Evolutionary conservation across 2,888 invertebrate genomes (phyloP).

Genomic region (Stramonita haemastoma): DNA sequence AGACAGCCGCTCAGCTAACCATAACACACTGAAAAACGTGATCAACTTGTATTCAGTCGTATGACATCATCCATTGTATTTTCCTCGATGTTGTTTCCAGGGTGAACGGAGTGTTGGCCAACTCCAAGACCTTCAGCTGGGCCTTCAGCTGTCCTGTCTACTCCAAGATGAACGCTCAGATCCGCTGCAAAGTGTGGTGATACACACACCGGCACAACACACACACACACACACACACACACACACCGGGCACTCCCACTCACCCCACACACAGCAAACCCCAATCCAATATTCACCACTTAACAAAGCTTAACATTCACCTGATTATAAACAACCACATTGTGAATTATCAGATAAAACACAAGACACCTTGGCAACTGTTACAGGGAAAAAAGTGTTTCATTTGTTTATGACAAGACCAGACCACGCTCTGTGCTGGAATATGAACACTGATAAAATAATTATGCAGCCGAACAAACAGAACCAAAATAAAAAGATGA

Average conservation of each 20-base stretch:
- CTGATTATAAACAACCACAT: not conserved
- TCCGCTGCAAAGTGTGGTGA: constrained; percentile 70
- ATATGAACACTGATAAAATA: too few relatives aligned
- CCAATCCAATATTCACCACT: not conserved
- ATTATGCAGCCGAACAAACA: too few relatives aligned
- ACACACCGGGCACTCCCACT: not conserved
- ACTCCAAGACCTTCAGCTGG: constrained; percentile 65
- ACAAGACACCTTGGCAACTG: not conserved
- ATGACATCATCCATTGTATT: not conserved
- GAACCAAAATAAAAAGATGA: too few relatives aligned
- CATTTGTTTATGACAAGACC: not conserved
- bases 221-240: not conserved
- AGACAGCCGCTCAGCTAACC: not conserved
- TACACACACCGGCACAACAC: not conserved
- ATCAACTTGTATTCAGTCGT: not conserved
- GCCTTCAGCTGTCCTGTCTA: constrained; percentile 65
- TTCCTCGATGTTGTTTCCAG: constrained; percentile 52
- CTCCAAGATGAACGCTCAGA: constrained; percentile 62
- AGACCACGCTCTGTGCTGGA: too few relatives aligned
- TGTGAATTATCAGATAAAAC: not conserved
- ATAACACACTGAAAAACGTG: too few relatives aligned
- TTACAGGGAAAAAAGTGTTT: not conserved
- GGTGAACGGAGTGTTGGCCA: constrained; percentile 67
- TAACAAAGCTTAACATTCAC: not conserved
- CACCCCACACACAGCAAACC: not conserved